Base-by-base conservation (phyloP, 2,113 vertebrate genomes). In the Pleuronectes platessa region DNA sequence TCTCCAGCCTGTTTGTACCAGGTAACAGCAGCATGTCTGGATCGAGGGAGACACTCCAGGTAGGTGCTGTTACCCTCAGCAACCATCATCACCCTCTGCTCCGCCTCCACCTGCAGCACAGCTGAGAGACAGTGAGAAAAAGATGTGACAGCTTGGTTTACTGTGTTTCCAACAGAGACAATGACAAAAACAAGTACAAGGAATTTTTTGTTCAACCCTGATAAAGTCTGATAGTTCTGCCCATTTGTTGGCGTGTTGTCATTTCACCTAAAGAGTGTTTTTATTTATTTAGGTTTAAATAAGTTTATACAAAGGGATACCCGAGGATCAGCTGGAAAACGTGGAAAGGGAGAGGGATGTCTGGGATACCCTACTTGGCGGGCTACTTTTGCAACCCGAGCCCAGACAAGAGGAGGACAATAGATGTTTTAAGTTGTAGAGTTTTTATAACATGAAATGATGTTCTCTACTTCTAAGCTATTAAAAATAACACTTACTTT, bases 41-140 rank as follows among this genome's bases (percentile, higher is more conserved):
- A 95, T 71, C 94, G 91, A 23, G 95, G 93, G n/a, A 95, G 87
- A 81, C 95, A 95, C 81, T 95, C 95, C 79, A 95, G 86, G 76
- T 94, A 95, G 14, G 95, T 95, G 92, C 94, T 94, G 92, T 95
- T 95, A 14, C 95, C 95, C 73, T 93, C 92, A 0, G 94, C 94
- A 65, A 95, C 95, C 89, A 95, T 91, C 88, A 94, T 93, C 60
- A 88, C 83, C 87, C 93, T 94, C 69, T 95, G 91, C 79, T 95
- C 95, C 4, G 94, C 92, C 74, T 95, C 92, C 72, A 95, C 94
- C 79, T 93, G 93, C 84, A 95, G 88, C 35, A 89, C 94, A 5
- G 94, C 95, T 95, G 78, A 23, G 23, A 27, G 4, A 84, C 42
- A 79, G 14, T 0, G 26, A 31, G 67, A 24, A 68, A 51, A 18